Evolutionary conservation across 2,797 vertebrate species (phyloP).

Genomic region (Masticophis lateralis): DNA sequence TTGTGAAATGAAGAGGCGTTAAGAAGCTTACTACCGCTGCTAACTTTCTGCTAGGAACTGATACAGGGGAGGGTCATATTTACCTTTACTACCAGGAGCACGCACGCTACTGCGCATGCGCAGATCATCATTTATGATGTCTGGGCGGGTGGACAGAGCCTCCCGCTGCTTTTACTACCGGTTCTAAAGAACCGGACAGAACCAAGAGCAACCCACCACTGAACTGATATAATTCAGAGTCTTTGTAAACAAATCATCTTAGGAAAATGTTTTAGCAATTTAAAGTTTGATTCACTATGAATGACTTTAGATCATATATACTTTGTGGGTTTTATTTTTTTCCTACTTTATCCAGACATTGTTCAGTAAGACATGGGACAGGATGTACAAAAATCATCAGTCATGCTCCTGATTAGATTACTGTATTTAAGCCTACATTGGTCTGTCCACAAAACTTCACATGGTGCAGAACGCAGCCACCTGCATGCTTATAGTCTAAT

Average conservation of each 20-base stretch:
- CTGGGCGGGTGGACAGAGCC: too few relatives aligned
- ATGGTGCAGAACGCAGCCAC: background rate
- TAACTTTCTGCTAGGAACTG: background rate
- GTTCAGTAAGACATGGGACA: background rate
- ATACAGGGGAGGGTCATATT: background rate
- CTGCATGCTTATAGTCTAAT: background rate
- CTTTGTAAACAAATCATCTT: conserved; percentile 6
- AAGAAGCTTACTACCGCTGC: background rate
- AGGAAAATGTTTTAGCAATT: background rate
- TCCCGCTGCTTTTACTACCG: too few relatives aligned
- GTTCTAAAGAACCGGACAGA: too few relatives aligned
- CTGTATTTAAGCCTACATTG: background rate
- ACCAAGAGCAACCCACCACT: too few relatives aligned
- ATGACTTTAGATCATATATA: conserved; percentile 1
- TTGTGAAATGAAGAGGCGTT: conserved; percentile 37
- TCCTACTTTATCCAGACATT: background rate
- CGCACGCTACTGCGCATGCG: too few relatives aligned
- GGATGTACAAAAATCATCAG: background rate
- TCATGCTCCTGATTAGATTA: background rate
- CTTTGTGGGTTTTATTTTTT: background rate
- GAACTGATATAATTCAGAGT: conserved; percentile 13
- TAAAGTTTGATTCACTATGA: background rate
- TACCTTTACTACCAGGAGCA: too few relatives aligned
- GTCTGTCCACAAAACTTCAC: background rate
- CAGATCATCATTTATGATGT: too few relatives aligned